Evolutionary conservation across 2,113 vertebrate species (phyloP).

Genomic region (Zosterops pallidus): DNA sequence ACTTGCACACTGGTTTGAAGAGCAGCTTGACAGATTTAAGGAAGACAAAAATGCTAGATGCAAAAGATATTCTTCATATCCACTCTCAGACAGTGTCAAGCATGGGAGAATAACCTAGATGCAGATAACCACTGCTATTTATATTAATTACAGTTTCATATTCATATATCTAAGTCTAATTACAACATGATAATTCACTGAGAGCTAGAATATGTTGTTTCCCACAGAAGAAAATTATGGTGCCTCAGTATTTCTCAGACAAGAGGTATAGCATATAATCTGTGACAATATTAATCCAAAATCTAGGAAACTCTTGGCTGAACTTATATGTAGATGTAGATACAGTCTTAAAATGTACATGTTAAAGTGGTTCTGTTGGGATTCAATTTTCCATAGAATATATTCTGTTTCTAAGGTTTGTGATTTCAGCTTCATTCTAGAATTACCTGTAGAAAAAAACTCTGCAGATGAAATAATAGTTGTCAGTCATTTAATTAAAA

Average conservation of each 20-base stretch:
- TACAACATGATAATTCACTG: background rate
- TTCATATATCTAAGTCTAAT: background rate
- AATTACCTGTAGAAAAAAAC: background rate
- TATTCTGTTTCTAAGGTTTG: background rate
- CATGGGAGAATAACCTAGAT: background rate
- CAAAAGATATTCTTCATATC: background rate
- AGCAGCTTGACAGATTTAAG: background rate
- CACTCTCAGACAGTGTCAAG: background rate
- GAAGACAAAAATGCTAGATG: background rate
- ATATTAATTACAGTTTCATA: background rate
- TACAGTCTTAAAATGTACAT: background rate
- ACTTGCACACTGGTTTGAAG: background rate
- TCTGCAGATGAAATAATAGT: background rate
- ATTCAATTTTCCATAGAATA: background rate
- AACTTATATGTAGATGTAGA: background rate
- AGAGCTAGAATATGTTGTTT: background rate
- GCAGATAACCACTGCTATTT: background rate
- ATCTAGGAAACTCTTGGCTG: background rate
- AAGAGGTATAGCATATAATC: background rate
- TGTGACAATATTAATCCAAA: background rate
- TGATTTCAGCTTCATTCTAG: background rate
- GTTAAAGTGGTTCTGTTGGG: fast-evolving
- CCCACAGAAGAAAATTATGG: background rate
- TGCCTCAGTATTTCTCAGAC: background rate
- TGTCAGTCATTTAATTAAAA: background rate